Evolutionary conservation across 2,888 invertebrate species (phyloP).

Genomic region (Strigamia transsilvanica): DNA sequence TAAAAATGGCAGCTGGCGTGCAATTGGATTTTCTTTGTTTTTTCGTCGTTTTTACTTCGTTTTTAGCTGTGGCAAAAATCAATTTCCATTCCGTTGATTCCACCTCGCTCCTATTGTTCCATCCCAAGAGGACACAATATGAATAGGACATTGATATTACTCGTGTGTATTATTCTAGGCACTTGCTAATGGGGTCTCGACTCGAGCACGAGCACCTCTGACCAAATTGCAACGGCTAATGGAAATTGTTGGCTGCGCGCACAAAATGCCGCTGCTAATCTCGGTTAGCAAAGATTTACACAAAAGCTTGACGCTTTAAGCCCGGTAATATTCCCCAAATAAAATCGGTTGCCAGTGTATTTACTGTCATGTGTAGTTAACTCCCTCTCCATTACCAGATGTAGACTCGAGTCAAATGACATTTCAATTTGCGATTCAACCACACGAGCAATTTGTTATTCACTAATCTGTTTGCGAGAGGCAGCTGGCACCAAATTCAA

Average conservation of each 20-base stretch:
- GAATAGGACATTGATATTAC: too few relatives aligned
- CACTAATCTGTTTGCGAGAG: background rate
- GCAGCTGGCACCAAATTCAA: background rate
- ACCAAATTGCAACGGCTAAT: background rate
- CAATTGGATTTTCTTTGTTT: background rate
- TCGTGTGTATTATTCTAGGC: background rate
- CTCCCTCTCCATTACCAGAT: background rate
- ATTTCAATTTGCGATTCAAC: background rate
- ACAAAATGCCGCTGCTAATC: background rate
- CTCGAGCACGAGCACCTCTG: too few relatives aligned
- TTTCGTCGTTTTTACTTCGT: too few relatives aligned
- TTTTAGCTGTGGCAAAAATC: background rate
- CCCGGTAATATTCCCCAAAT: background rate
- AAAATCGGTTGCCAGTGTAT: background rate
- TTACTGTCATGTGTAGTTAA: slow-evolving; percentile 1
- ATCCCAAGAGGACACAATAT: too few relatives aligned
- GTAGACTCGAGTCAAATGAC: background rate
- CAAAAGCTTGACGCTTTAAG: background rate
- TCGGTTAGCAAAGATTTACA: background rate
- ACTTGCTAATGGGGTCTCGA: background rate
- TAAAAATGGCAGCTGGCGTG: slow-evolving; percentile 1
- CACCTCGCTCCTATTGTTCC: too few relatives aligned
- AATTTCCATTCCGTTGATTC: background rate
- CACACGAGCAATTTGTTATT: slow-evolving; percentile 1
- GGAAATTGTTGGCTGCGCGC: background rate